Evolutionary conservation across 2,113 vertebrate species (phyloP).

Genomic region (Gobius niger): DNA sequence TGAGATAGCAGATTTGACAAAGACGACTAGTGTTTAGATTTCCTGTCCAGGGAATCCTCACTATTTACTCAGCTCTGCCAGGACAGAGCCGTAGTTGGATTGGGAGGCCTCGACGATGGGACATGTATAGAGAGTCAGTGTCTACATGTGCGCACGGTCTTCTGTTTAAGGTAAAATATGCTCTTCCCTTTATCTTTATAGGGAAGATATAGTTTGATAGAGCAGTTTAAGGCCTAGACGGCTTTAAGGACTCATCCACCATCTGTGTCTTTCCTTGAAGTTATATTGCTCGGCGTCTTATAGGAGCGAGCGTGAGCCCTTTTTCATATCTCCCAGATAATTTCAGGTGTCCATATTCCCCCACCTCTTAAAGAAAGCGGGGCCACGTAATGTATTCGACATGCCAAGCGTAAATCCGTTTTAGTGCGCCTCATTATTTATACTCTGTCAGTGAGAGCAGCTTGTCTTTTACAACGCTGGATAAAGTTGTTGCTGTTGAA

Average conservation of each 20-base stretch:
- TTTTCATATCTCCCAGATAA: conserved; percentile 32
- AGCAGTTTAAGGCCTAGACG: neutral
- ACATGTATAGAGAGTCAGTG: conserved; percentile 1
- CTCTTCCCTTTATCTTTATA: conserved; percentile 8
- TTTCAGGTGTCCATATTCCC: neutral
- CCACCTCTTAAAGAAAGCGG: conserved; percentile 18
- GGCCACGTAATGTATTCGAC: conserved; percentile 33
- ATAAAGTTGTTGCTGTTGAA: conserved; percentile 39
- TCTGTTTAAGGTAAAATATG: neutral
- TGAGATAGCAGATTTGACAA: conserved; percentile 7
- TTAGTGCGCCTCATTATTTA: conserved; percentile 43
- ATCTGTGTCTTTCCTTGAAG: conserved; percentile 32
- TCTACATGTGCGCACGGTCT: neutral
- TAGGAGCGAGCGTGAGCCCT: conserved; percentile 15
- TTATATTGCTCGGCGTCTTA: conserved; percentile 3
- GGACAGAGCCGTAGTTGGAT: neutral
- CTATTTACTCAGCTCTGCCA: conserved; percentile 10
- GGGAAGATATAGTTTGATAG: neutral
- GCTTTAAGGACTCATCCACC: conserved; percentile 3
- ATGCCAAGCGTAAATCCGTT: conserved; percentile 45
- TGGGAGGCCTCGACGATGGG: neutral
- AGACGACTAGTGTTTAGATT: conserved; percentile 20
- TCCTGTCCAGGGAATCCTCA: conserved; percentile 9
- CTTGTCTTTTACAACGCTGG: conserved; percentile 47
- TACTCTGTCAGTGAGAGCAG: conserved; percentile 33